A percentile compares a stretch with the other conserved stretches of the same genome.
Evolutionary conservation across 2,113 vertebrate species (phyloP).

Genomic region (Antechinus stuartii): DNA sequence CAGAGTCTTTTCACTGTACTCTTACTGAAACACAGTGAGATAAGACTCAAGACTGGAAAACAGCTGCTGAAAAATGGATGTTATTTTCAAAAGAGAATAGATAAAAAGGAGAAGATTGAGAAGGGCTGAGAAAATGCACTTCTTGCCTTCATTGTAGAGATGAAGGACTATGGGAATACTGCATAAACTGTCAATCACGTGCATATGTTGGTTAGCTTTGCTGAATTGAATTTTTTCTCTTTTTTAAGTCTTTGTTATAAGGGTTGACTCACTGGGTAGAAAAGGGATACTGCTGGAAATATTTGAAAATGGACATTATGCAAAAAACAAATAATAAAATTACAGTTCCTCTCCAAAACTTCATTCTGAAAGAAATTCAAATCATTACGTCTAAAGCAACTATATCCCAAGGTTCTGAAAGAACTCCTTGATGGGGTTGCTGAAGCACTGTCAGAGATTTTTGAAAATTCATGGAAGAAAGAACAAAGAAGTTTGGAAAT

Average conservation of each 20-base stretch:
- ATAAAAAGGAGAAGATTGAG: neutral
- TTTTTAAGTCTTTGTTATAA: neutral
- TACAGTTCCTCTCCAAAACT: neutral
- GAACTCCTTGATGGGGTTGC: neutral
- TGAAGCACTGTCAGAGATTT: neutral
- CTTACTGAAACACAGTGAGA: neutral
- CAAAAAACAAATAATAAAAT: neutral
- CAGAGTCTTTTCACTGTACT: neutral
- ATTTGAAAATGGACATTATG: neutral
- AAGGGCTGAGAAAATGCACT: neutral
- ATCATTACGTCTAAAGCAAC: neutral
- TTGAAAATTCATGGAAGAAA: neutral
- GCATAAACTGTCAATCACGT: neutral
- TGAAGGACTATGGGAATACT: neutral
- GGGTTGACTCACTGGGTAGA: neutral
- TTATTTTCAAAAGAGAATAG: neutral
- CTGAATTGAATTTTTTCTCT: neutral
- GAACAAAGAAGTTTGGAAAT: neutral
- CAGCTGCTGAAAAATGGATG: neutral
- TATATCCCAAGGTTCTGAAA: neutral
- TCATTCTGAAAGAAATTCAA: neutral
- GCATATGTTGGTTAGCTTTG: neutral
- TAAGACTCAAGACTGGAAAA: neutral
- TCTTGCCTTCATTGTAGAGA: neutral
- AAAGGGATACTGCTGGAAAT: neutral